These are phyloP conservation scores for Scolopax rusticola DNA, from an alignment of 2,797 vertebrate species.

Conservation along the genomic window DNA sequence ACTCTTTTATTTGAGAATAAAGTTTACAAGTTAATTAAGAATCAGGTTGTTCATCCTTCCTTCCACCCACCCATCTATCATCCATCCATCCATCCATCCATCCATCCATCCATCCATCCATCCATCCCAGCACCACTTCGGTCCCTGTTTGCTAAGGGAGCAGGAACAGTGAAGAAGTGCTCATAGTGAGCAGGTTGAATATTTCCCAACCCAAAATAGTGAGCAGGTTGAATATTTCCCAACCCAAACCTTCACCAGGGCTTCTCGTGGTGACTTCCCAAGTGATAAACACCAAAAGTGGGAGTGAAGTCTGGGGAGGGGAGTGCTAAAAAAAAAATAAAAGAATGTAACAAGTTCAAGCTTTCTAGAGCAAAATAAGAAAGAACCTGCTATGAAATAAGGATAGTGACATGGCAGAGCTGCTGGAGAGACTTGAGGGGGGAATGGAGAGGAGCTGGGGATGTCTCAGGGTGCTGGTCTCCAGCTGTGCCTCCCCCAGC, in stretches of 20 bases:
- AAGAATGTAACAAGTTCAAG: neutral
- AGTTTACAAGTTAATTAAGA: slow-evolving; percentile 36
- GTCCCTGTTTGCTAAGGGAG: neutral
- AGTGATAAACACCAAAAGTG: neutral
- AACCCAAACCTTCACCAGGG: neutral
- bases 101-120: neutral
- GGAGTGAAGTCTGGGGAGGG: neutral
- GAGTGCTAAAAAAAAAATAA: neutral
- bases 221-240: neutral
- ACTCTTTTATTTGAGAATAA: slow-evolving; percentile 33
- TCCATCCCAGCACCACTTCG: neutral
- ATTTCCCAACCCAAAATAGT: neutral
- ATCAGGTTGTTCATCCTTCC: neutral
- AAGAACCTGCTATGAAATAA: neutral
- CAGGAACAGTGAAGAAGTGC: neutral
- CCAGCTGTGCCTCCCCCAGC: neutral
- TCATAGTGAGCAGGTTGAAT: neutral
- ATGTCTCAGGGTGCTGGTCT: neutral
- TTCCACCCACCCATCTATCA: accelerated
- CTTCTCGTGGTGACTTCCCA: neutral
- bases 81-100: neutral
- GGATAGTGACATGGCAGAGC: neutral
- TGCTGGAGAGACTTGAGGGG: neutral
- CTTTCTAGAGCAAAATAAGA: neutral
- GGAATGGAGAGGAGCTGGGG: neutral